Percentiles rank a stretch among this genome's conserved stretches.
Conservation (phyloP, 2,888 invertebrate species). For the Seira sanloemensis region DNA sequence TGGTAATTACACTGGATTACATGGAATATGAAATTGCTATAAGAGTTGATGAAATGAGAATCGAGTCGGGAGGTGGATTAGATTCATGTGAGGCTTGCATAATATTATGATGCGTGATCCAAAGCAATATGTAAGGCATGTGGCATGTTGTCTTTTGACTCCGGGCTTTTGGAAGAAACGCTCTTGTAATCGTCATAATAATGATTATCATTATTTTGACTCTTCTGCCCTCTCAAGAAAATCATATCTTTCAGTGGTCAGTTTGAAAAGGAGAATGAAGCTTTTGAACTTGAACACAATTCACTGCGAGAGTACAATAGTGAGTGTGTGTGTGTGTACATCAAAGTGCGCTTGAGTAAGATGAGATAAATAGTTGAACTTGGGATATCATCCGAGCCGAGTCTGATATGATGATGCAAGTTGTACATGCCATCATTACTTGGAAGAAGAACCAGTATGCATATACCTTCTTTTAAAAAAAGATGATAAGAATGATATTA, state of each 20-base stretch:
- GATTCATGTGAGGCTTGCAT: not conserved
- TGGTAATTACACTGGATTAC: slow-evolving; percentile 5
- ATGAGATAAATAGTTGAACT: slow-evolving; percentile 56
- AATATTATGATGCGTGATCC: slow-evolving; percentile 8
- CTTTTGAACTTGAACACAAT: too few species aligned
- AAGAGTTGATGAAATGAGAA: slow-evolving; percentile 41
- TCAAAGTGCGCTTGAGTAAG: not conserved
- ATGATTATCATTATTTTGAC: slow-evolving; percentile 53
- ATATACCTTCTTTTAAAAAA: not conserved
- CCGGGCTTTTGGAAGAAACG: not conserved
- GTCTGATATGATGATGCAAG: not conserved
- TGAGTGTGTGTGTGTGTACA: too few species aligned
- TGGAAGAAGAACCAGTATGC: not conserved
- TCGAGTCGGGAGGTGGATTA: not conserved
- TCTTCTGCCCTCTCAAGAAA: slow-evolving; percentile 39
- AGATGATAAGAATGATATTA: slow-evolving; percentile 2
- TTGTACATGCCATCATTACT: too few species aligned
- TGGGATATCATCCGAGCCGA: slow-evolving; percentile 29
- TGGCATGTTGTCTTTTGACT: slow-evolving; percentile 12
- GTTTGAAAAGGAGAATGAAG: not conserved
- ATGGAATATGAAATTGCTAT: slow-evolving; percentile 33
- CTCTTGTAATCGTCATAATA: slow-evolving; percentile 13
- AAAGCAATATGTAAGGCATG: slow-evolving; percentile 12
- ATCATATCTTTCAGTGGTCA: slow-evolving; percentile 12
- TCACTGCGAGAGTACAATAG: too few species aligned